Conservation (phyloP, 2,888 invertebrate species). For the Hyppa rectilinea region DNA sequence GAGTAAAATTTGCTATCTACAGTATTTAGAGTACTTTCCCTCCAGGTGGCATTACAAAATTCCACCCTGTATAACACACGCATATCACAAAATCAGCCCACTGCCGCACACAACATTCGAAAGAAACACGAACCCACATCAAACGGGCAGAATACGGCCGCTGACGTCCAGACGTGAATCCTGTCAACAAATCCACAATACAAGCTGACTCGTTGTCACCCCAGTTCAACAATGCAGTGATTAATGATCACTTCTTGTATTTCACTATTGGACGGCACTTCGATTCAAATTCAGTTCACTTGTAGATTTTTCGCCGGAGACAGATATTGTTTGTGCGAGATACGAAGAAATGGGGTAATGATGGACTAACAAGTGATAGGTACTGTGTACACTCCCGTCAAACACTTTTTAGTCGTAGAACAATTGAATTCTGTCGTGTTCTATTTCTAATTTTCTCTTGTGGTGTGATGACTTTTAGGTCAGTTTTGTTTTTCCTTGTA, state of each 20-base stretch:
- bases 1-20: too few relatives aligned
- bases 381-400: constrained; percentile 1
- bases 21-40: too few relatives aligned
- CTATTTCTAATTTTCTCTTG: not conserved
- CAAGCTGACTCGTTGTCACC: constrained; percentile 86
- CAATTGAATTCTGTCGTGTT: not conserved
- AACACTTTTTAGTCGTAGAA: not conserved
- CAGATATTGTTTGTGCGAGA: constrained; percentile 55
- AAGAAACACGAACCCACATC: constrained; percentile 56
- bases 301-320: constrained; percentile 56
- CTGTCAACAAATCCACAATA: constrained; percentile 89
- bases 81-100: constrained; percentile 28
- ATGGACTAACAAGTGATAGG: constrained; percentile 37
- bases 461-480: not conserved
- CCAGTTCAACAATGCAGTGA: constrained; percentile 87
- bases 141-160: constrained; percentile 74
- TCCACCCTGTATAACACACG: too few relatives aligned
- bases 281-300: constrained; percentile 65
- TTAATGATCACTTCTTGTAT: constrained; percentile 86
- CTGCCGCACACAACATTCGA: constrained; percentile 22
- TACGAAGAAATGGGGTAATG: constrained; percentile 28
- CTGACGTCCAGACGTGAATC: constrained; percentile 85
- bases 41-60: too few relatives aligned
- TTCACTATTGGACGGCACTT: constrained; percentile 75
- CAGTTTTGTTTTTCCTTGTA: not conserved